Percentiles rank a stretch among this genome's conserved stretches.
Conservation (phyloP, 2,888 invertebrate genomes). For the Exephanes ischioxanthus region DNA sequence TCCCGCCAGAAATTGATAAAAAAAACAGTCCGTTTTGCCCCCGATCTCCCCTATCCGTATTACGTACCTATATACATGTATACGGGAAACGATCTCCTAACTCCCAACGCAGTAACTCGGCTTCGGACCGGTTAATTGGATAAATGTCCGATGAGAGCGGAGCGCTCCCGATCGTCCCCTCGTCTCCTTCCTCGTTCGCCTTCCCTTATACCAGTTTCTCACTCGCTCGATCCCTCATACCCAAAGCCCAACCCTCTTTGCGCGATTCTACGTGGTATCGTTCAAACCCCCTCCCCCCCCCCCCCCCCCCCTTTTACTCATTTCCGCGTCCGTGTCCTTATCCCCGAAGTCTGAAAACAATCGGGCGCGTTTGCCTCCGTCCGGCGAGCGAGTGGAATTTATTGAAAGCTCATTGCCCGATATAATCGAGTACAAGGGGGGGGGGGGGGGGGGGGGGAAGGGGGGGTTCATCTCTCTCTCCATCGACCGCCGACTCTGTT, state of each 20-base stretch:
- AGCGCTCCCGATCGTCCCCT: conserved; percentile 75
- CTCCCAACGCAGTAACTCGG: conserved; percentile 56
- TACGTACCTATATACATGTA: conserved; percentile 11
- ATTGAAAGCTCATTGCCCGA: conserved; percentile 73
- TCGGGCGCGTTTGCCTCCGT: conserved; percentile 72
- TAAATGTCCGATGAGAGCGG: conserved; percentile 83
- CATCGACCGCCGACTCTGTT: conserved; percentile 42
- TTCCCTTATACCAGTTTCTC: conserved; percentile 51
- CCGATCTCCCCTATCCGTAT: background rate
- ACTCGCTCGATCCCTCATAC: conserved; percentile 57
- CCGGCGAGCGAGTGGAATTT: conserved; percentile 77
- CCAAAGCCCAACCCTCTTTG: conserved; percentile 64
- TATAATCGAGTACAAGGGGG: conserved; percentile 54
- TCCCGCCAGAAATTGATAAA: conserved; percentile 1
- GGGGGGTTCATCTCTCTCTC: background rate
- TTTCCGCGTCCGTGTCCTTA: conserved; percentile 79
- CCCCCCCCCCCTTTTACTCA: conserved; percentile 74
- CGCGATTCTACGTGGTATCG: conserved; percentile 72
- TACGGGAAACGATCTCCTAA: conserved; percentile 31
- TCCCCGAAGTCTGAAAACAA: conserved; percentile 79
- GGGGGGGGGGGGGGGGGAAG: background rate
- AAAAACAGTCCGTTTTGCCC: background rate
- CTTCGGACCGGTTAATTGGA: conserved; percentile 84
- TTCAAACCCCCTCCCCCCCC: conserved; percentile 61
- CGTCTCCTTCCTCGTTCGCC: conserved; percentile 69